Evolutionary conservation across 2,888 invertebrate genomes (phyloP).

Genomic region (Cylindroiulus punctatus): DNA sequence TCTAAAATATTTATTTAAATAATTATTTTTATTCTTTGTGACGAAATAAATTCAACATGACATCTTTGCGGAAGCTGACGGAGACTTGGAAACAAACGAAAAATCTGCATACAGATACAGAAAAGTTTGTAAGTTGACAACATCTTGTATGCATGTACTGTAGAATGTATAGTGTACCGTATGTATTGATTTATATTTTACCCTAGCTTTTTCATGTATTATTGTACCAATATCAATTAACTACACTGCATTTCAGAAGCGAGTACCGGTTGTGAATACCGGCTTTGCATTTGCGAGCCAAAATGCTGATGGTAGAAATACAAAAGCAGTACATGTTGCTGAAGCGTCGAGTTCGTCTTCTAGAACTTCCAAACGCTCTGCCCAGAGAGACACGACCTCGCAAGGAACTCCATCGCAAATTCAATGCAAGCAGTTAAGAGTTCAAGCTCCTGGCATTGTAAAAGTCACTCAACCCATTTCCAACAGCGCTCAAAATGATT

Average conservation of each 20-base stretch:
- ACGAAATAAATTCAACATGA: neutral
- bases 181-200: neutral
- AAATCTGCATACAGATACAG: neutral
- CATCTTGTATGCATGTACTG: no score
- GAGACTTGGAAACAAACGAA: conserved; percentile 25
- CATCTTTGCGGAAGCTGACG: neutral
- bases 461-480: neutral
- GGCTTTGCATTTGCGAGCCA: neutral
- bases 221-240: neutral
- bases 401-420: conserved; percentile 6
- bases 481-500: neutral
- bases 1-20: neutral
- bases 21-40: neutral
- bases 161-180: no score
- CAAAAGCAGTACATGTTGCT: neutral
- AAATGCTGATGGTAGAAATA: neutral
- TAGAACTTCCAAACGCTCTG: neutral
- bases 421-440: neutral
- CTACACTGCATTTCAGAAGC: neutral
- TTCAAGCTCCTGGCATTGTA: neutral
- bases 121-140: neutral
- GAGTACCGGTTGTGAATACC: neutral
- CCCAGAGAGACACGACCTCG: neutral
- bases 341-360: neutral
- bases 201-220: neutral